phyloP scores from a whole-genome alignment of 2,113 vertebrate genomes.

The Pseudopipra pipra region DNA sequence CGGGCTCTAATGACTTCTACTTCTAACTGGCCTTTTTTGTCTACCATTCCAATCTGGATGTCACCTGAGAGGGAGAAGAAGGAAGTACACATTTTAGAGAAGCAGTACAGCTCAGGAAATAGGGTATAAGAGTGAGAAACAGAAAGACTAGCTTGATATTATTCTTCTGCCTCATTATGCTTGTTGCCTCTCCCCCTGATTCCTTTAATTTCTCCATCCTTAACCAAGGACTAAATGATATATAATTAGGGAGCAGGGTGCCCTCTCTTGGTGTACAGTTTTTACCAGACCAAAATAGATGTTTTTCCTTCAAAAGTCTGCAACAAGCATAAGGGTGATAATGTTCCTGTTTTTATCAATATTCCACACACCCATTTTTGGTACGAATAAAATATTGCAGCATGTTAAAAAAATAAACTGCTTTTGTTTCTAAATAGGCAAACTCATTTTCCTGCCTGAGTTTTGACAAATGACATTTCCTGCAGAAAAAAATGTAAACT shows the following conservation, averaged over 20 bases:
- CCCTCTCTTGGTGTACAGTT: not conserved
- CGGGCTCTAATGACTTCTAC: constrained; percentile 98
- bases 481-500: not conserved
- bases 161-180: not conserved
- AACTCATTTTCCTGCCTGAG: not conserved
- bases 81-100: not conserved
- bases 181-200: not conserved
- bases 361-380: not conserved
- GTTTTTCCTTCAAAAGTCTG: not conserved
- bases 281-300: not conserved
- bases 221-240: not conserved
- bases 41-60: constrained; percentile 98
- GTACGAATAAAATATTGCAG: not conserved
- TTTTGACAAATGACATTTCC: not conserved
- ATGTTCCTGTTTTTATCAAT: not conserved
- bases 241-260: not conserved
- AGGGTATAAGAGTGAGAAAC: not conserved
- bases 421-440: not conserved
- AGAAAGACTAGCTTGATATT: not conserved
- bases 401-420: not conserved
- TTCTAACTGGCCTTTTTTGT: constrained; percentile 96
- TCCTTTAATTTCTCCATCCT: not conserved
- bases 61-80: constrained; percentile 79
- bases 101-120: not conserved
- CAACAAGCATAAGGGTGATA: not conserved